Evolutionary conservation across 2,113 vertebrate genomes (phyloP).

Genomic region (Mesitornis unicolor): DNA sequence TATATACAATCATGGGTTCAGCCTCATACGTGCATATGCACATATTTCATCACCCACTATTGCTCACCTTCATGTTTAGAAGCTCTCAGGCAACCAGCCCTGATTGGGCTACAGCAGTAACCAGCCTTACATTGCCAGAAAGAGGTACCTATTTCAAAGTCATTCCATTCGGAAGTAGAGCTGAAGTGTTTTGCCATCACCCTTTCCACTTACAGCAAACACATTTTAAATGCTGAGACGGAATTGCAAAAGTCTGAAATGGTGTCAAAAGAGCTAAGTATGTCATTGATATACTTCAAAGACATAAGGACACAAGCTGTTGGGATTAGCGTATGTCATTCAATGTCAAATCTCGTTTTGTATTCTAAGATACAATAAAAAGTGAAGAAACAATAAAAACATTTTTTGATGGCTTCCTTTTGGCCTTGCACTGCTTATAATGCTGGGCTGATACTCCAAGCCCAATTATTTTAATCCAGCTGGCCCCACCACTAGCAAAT

Average conservation of each 20-base stretch:
- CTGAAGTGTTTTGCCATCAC: not conserved
- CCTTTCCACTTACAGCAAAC: not conserved
- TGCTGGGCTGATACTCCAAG: not conserved
- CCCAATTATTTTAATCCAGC: conserved; percentile 7
- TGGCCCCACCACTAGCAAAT: not conserved
- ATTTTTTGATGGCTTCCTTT: not conserved
- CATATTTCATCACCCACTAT: not conserved
- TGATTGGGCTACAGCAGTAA: not conserved
- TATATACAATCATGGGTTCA: not conserved
- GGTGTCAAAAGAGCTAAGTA: not conserved
- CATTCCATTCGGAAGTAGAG: not conserved
- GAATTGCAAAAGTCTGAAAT: not conserved
- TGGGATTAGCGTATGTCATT: not conserved
- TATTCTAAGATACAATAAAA: not conserved
- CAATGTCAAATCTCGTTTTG: not conserved
- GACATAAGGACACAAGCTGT: not conserved
- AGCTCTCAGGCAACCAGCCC: rapidly evolving
- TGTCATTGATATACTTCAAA: not conserved
- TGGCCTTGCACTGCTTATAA: not conserved
- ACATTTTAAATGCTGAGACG: not conserved
- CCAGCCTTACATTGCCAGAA: not conserved
- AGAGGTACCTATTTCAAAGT: not conserved
- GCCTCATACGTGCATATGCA: not conserved
- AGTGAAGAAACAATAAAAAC: not conserved
- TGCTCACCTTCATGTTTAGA: not conserved